Conservation (phyloP, 2,113 vertebrate species). For the Salvelinus fontinalis region DNA sequence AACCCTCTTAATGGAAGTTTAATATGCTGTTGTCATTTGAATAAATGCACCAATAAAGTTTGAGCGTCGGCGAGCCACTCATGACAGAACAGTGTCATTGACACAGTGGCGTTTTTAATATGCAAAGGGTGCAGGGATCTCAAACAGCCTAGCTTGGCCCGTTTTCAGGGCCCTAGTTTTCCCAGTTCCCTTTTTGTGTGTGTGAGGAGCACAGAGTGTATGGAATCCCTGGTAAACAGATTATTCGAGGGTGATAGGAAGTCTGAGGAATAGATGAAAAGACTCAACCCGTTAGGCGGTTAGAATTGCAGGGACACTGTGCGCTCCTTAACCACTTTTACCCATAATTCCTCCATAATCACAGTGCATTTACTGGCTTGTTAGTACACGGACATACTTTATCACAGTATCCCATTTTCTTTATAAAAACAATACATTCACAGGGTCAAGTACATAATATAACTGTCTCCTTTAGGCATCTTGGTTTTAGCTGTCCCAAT, state of each 20-base stretch:
- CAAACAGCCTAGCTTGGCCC: constrained; percentile 25
- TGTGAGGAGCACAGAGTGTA: constrained; percentile 33
- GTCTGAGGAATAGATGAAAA: constrained; percentile 18
- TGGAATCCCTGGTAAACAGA: constrained; percentile 57
- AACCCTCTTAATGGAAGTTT: constrained; percentile 41
- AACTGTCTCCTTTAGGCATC: constrained; percentile 48
- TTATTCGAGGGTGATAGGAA: constrained; percentile 40
- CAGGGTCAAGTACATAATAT: constrained; percentile 54
- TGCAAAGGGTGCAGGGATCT: constrained; percentile 19
- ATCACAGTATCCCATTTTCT: constrained; percentile 66
- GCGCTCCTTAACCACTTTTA: constrained; percentile 19
- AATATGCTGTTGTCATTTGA: constrained; percentile 41
- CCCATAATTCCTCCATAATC: constrained; percentile 8
- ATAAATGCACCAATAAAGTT: constrained; percentile 52
- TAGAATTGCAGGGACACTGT: not conserved
- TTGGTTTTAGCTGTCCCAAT: constrained; percentile 53
- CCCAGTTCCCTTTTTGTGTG: constrained; percentile 31
- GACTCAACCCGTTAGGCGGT: not conserved
- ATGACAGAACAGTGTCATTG: constrained; percentile 29
- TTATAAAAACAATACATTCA: not conserved
- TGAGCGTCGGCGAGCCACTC: constrained; percentile 22
- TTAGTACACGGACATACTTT: constrained; percentile 45
- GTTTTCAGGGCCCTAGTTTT: constrained; percentile 39
- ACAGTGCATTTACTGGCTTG: constrained; percentile 31
- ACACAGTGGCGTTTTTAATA: constrained; percentile 34